Conservation (phyloP, 2,797 vertebrate genomes). For the Coracias cyanogaster region DNA sequence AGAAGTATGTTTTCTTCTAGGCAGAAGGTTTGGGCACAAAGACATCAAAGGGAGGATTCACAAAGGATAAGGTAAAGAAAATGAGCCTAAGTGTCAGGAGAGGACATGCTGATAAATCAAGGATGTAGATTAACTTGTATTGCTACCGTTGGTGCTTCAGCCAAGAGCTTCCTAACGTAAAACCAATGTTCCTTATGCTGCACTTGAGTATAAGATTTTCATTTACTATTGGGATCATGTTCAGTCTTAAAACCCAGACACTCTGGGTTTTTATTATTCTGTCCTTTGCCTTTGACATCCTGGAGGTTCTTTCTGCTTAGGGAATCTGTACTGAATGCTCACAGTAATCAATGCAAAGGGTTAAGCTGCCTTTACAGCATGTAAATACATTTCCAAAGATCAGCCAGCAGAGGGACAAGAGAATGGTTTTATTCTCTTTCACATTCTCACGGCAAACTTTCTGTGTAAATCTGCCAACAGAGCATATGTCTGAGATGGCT, state of each 20-base stretch:
- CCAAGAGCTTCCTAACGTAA: not conserved
- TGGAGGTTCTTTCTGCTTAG: not conserved
- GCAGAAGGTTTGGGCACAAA: constrained; percentile 75
- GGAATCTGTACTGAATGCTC: not conserved
- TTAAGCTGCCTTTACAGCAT: not conserved
- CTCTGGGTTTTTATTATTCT: not conserved
- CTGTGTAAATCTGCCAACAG: not conserved
- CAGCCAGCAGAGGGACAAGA: not conserved
- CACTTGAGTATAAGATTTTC: not conserved
- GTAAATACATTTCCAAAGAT: not conserved
- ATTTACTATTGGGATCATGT: not conserved
- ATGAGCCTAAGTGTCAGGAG: not conserved
- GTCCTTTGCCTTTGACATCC: not conserved
- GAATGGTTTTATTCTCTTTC: not conserved
- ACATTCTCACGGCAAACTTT: not conserved
- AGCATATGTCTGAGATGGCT: not conserved
- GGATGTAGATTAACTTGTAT: not conserved
- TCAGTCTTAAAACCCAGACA: not conserved
- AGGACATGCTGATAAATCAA: not conserved
- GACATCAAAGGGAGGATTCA: constrained; percentile 81
- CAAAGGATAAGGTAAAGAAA: constrained; percentile 88
- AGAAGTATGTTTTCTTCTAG: constrained; percentile 75
- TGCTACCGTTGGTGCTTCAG: not conserved
- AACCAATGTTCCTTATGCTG: not conserved
- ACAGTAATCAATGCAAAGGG: not conserved